Base-by-base conservation (phyloP, 2,888 invertebrate species). In the Mimachlamys varia region DNA sequence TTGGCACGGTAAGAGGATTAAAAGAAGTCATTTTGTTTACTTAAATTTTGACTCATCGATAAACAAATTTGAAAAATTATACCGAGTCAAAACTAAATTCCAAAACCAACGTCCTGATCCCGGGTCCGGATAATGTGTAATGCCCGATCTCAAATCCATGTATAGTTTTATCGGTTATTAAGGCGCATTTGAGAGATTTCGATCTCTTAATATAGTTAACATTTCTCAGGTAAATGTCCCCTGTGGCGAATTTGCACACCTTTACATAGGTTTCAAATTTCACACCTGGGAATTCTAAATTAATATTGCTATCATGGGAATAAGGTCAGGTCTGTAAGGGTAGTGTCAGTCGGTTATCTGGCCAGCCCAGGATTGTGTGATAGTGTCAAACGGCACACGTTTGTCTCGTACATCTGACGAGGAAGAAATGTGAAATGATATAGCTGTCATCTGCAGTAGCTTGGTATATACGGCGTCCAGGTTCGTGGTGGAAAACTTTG, bases 211-310 rank as follows among this genome's bases (percentile, higher is more conserved):
- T 58, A 58, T 58, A 58, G 58, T 58, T 58, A 58, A n/a, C 58
- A n/a, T 19, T 58, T 58, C 58, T 58, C 58, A 58, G 58, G 58
- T 58, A 58, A 58, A 58, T 58, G 58, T 58, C 58, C 58, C 58
- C 58, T n/a, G 58, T 58, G 58, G 58, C 0, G 58, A 58, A 58
- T 58, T 58, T 58, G 58, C 58, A 58, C 58, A 58, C 58, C 58
- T 58, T 58, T 58, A 58, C 58, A 58, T 58, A 58, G 58, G 58
- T 58, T 58, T 58, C 58, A 58, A 58, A 58, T 58, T 58, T 58
- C 19, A 58, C 58, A 58, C 58, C 58, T 58, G 58, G 58, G 58
- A 58, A 58, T 58, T 58, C 22, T 58, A 58, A 58, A 58, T 58
- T 58, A 58, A 58, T 58, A 58, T 58, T 19, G 19, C 58, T 58